phyloP scores from a whole-genome alignment of 2,797 vertebrate species.

The Pteronotus mesoamericanus region DNA sequence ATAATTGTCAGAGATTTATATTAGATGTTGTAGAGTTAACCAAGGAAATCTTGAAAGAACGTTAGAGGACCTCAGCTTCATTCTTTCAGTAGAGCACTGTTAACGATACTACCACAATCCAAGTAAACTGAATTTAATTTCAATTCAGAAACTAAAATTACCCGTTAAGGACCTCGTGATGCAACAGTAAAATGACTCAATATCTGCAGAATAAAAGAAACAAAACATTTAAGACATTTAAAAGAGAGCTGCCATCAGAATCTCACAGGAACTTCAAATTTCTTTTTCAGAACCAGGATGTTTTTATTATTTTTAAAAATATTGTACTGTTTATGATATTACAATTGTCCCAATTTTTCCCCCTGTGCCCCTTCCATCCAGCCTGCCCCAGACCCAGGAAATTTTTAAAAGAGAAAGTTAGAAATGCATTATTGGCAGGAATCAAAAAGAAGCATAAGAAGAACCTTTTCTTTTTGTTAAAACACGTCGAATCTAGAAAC shows the following conservation, averaged over 20 bases:
- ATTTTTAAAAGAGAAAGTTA: not conserved
- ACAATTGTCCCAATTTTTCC: no score
- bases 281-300: not conserved
- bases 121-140: not conserved
- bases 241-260: constrained; percentile 10
- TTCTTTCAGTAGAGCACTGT: not conserved
- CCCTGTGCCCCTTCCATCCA: no score
- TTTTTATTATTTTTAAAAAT: no score
- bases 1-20: not conserved
- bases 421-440: constrained; percentile 1
- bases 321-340: no score
- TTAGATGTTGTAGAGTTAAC: not conserved
- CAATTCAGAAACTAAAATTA: not conserved
- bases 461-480: not conserved
- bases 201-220: not conserved
- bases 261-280: not conserved
- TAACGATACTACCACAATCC: not conserved
- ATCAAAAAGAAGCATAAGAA: not conserved
- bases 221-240: not conserved
- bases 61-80: not conserved
- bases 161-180: not conserved
- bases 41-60: not conserved
- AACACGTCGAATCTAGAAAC: not conserved
- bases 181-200: not conserved
- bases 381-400: not conserved